These are phyloP conservation scores for Synanthedon formicaeformis DNA, from an alignment of 2,888 invertebrate genomes.

Conservation along the genomic window DNA sequence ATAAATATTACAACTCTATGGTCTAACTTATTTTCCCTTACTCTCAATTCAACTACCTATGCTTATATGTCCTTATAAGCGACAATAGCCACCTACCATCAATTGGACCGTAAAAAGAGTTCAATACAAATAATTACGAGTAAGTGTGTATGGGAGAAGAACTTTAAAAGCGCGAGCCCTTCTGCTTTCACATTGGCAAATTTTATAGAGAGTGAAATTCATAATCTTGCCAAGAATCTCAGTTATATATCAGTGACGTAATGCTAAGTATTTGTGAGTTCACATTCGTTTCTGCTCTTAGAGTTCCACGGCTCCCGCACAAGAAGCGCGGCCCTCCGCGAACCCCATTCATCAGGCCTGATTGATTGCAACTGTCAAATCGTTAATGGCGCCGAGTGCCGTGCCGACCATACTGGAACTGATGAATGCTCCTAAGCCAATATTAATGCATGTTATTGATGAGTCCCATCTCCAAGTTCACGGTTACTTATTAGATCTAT, in stretches of 20 bases:
- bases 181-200: no score
- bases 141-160: no score
- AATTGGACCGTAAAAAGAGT: background rate
- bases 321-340: conserved; percentile 26
- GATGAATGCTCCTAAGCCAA: conserved; percentile 56
- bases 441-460: conserved; percentile 62
- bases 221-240: no score
- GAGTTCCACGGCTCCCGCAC: conserved; percentile 34
- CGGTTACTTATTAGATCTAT: conserved; percentile 55
- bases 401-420: conserved; percentile 48
- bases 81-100: background rate
- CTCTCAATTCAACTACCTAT: no score
- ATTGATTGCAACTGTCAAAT: conserved; percentile 70
- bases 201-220: no score
- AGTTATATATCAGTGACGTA: no score
- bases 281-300: background rate
- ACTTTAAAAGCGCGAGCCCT: no score
- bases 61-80: background rate
- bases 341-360: conserved; percentile 62
- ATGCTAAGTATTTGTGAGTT: no score
- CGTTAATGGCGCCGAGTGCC: conserved; percentile 61
- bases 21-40: no score
- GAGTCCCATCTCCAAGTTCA: conserved; percentile 45
- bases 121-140: background rate
- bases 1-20: no score